Conservation (phyloP, 2,797 vertebrate species). For the Enteromius trimaculatus region DNA sequence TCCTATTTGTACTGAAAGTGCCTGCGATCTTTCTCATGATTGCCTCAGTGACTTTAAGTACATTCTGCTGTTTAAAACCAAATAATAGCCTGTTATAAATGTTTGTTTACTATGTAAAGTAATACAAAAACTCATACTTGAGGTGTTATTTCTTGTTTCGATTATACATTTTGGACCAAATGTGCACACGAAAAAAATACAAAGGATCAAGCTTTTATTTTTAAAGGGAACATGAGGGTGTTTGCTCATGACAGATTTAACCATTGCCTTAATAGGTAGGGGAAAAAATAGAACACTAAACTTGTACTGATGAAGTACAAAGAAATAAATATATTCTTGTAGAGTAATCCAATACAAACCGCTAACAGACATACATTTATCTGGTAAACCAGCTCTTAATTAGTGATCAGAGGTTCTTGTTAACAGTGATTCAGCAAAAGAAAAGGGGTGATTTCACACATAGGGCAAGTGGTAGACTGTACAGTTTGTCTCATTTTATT, state of each 20-base stretch:
- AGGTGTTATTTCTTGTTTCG: background rate
- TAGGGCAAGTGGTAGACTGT: background rate
- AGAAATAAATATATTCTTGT: constrained; percentile 27
- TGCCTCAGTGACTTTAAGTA: constrained; percentile 60
- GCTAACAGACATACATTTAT: background rate
- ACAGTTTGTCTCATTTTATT: background rate
- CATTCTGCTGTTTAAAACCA: constrained; percentile 48
- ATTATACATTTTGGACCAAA: background rate
- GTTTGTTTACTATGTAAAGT: constrained; percentile 43
- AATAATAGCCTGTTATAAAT: constrained; percentile 50
- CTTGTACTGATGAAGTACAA: constrained; percentile 1
- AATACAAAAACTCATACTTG: constrained; percentile 23
- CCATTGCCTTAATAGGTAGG: background rate
- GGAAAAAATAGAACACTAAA: background rate
- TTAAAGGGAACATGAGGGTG: background rate
- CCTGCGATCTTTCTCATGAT: constrained; percentile 68
- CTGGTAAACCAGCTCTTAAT: background rate
- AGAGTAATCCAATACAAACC: background rate
- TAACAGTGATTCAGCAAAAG: background rate
- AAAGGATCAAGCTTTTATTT: constrained; percentile 11
- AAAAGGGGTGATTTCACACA: background rate
- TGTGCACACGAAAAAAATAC: background rate
- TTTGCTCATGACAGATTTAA: background rate
- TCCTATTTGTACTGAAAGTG: constrained; percentile 67
- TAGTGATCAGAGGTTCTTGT: background rate